Evolutionary conservation across 1,140 invertebrate genomes (phyloP).

Genomic region (Saccostrea glomerata): DNA sequence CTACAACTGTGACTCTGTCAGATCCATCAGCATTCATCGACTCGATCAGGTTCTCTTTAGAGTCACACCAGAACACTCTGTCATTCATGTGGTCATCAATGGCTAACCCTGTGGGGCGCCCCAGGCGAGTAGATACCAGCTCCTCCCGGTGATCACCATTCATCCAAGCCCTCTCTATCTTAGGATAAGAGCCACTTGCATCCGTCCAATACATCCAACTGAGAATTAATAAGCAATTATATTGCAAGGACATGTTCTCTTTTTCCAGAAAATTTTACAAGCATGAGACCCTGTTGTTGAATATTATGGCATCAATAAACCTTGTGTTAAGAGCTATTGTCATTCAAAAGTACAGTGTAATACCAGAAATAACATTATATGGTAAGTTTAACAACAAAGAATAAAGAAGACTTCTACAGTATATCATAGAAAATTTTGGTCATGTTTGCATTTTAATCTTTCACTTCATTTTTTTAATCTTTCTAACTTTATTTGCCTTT

Average conservation of each 20-base stretch:
- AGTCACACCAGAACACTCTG: constrained; percentile 96
- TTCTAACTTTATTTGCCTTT: too few relatives aligned
- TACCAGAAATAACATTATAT: too few relatives aligned
- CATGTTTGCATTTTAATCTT: too few relatives aligned
- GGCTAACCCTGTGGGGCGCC: constrained; percentile 91
- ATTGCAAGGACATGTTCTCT: background rate
- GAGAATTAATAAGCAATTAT: constrained; percentile 59
- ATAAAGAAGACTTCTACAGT: too few relatives aligned
- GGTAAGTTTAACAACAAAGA: too few relatives aligned
- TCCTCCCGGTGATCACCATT: constrained; percentile 92
- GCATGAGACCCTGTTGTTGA: too few relatives aligned
- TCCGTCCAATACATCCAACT: constrained; percentile 95
- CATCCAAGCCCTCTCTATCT: constrained; percentile 88
- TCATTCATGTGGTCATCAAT: constrained; percentile 92
- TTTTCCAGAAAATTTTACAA: too few relatives aligned
- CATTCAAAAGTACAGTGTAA: too few relatives aligned
- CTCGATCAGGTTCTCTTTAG: constrained; percentile 95
- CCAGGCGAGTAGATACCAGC: constrained; percentile 88
- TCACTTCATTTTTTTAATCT: too few relatives aligned
- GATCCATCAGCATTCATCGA: constrained; percentile 90
- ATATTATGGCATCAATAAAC: too few relatives aligned
- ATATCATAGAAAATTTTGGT: too few relatives aligned
- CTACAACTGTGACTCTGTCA: constrained; percentile 86
- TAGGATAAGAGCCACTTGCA: constrained; percentile 87
- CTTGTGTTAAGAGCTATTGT: too few relatives aligned